Evolutionary conservation across 2,888 invertebrate species (phyloP), one percentile per base, ranked within the genome.

Genomic region (Caenorhabditis japonica): DNA sequence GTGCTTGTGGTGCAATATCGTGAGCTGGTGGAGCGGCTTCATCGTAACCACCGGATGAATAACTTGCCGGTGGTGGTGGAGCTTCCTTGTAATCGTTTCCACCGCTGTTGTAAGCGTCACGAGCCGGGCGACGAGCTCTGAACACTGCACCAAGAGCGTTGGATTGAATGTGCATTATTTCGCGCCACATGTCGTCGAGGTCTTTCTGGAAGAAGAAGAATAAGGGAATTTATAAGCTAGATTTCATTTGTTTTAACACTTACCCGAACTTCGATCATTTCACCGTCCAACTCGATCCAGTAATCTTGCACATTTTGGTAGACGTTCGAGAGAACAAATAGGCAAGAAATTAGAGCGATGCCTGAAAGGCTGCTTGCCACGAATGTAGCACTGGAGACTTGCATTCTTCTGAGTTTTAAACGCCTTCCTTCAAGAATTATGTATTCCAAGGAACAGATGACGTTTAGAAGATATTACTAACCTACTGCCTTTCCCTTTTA

Each of bases 341-440:
- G 56, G 33, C 70, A 72, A 13, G 62, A 53, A 2, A 80, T 36
- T 10, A 80, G 55, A 10, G 77, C 60, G 36, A 76, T 38, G 7
- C 72, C 77, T 2, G 80, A 77, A n/a, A 76, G 62, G 25, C 69
- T 55, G 55, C 75, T 80, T 7, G 80, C 76, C 27, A 75, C 36
- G 68, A 77, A 73, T 34, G 77, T 75, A 36, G 72, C 76, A 10
- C 46, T 64, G 36, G 74, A 58, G 38, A 77, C 69, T 49, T 77
- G 73, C 80, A 80, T 77, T 59, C 8, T 53, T 19, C 5, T 8
- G 17, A 34, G 33, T 30, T n/a, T 30, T 17, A 33, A n/a, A n/a
- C n/a, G n/a, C n/a, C n/a, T n/a, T n/a, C n/a, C n/a, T n/a, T n/a
- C n/a, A n/a, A n/a, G n/a, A n/a, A n/a, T n/a, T n/a, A n/a, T n/a